Base-by-base conservation (phyloP, 2,113 vertebrate species). In the Chaetodon auriga region DNA sequence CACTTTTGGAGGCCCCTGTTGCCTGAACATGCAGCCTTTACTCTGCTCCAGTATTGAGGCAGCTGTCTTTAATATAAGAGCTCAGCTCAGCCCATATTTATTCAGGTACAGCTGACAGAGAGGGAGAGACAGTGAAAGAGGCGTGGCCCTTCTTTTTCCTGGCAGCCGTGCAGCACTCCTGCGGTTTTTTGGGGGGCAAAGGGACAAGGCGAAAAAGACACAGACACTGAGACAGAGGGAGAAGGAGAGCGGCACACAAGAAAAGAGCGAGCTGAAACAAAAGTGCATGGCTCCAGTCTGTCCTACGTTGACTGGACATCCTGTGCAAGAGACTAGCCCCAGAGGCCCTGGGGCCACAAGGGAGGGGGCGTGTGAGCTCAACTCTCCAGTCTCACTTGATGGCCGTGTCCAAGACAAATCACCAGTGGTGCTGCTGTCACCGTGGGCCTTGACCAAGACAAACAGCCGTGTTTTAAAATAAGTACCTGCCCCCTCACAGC, bases 11-110 rank as follows among this genome's bases (percentile, higher is more conserved):
- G 74, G 63, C 77, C 87, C 87, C 81, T 41, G 68, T 63, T 82
- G 83, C 83, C 82, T 77, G 79, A 88, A 90, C 88, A 90, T 88
- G 87, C 87, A 83, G 82, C 78, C 84, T 74, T 73, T 82, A 36
- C 90, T 82, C 63, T 74, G 48, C 77, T 73, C 74, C 79, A 83
- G 75, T 87, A 85, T 78, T 82, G 88, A 90, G 81, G 89, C 95
- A 95, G 93, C 95, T 95, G 95, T 95, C 81, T 96, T 95, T 94
- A 95, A 95, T 95, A 95, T 91, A 95, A 88, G 87, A 63, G 71
- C 80, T 79, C 88, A 51, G 82, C 90, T 93, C 84, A 86, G 90
- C 81, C 89, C 90, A 89, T 94, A 93, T 95, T 96, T 95, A 94
- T 94, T 93, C 93, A 95, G 94, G 93, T 94, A 94, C 86, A 91